A percentile compares a stretch with the other conserved stretches of the same genome.
Evolutionary conservation across 1,140 invertebrate species (phyloP).

Genomic region (Trichonephila clavipes): DNA sequence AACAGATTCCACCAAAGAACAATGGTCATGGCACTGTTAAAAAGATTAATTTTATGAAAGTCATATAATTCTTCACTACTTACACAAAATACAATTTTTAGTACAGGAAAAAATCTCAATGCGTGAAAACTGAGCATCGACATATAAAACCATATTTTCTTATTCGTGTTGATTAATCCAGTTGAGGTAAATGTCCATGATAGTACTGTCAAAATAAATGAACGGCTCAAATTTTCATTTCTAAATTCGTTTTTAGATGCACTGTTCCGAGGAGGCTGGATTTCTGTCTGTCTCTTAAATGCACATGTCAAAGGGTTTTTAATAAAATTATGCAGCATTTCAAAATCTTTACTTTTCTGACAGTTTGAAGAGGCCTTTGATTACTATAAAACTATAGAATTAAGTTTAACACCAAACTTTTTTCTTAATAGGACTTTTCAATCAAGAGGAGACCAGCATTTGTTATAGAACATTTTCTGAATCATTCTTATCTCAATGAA

Average conservation of each 20-base stretch:
- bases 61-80: not conserved
- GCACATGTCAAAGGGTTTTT: too few relatives aligned
- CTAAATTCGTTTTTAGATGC: not conserved
- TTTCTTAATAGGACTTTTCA: too few relatives aligned
- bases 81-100: not conserved
- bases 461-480: too few relatives aligned
- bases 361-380: not conserved
- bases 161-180: not conserved
- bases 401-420: too few relatives aligned
- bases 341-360: not conserved
- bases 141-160: not conserved
- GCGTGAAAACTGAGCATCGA: not conserved
- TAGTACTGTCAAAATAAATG: not conserved
- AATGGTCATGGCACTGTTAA: not conserved
- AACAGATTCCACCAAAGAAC: not conserved
- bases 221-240: not conserved
- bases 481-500: too few relatives aligned
- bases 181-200: not conserved
- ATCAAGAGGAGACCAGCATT: too few relatives aligned
- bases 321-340: not conserved
- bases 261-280: not conserved
- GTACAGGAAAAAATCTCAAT: not conserved
- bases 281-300: too few relatives aligned
- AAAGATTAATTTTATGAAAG: not conserved
- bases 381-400: not conserved